Evolutionary conservation across 2,888 invertebrate species (phyloP), one percentile per base, ranked within the genome.

Genomic region (Archips crataeganus): DNA sequence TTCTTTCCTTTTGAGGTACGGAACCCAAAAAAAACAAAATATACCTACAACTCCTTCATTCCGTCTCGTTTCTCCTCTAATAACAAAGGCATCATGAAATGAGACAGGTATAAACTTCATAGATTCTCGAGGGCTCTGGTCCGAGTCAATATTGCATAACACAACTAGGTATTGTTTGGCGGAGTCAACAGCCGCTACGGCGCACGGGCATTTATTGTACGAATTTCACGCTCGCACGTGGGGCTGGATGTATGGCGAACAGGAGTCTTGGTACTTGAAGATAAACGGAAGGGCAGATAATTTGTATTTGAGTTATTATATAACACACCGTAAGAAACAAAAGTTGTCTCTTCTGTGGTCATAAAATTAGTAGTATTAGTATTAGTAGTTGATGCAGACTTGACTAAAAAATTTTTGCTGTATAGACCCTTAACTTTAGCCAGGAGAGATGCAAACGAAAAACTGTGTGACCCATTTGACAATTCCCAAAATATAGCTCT

Each of bases 141-240:
- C 47, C 10, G 13, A 49, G 72, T 63, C 67, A 73, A 72, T 61
- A 70, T 69, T 74, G 74, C 70, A 65, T 60, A 74, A 69, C 49
- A 64, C n/a, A 13, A 9, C 65, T 3, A 62, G 57, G 75, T 62
- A 81, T 82, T 82, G 82, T 81, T 79, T 79, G 74, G 78, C 78
- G 78, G 87, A 90, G 91, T 91, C 91, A 91, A 91, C 90, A 90
- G 84, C 85, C 81, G 84, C 87, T 88, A 84, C 91, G 88, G 90
- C 92, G 93, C 92, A 93, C 93, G 91, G 91, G 91, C 94, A 93
- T 93, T 94, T 94, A 93, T 94, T 94, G 93, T 92, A 90, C 91
- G 90, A 92, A 93, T 94, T 94, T 94, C 91, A 94, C 92, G 93
- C 91, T 90, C 84, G 86, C 87, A 85, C 84, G 84, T 89, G 87